Percentiles rank a stretch among this genome's conserved stretches.
phyloP scores from a whole-genome alignment of 2,797 vertebrate genomes.

The Periophthalmus magnuspinnatus region DNA sequence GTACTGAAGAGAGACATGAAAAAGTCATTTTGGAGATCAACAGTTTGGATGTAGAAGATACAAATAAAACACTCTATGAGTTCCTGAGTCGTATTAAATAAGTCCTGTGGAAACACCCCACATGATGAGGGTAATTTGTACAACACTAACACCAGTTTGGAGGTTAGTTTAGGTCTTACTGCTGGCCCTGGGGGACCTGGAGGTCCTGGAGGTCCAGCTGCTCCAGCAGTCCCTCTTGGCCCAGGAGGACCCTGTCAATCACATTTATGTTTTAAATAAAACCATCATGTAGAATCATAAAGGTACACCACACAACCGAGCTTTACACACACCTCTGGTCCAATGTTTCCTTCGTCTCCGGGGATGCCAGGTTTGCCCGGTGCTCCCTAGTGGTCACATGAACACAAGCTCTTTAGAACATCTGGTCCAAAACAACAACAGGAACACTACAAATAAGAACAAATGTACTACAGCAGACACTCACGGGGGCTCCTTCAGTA shows the following conservation, averaged over 20 bases:
- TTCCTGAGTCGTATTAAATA: not conserved
- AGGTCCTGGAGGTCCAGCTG: constrained; percentile 66
- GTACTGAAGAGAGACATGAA: not conserved
- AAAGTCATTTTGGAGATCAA: not conserved
- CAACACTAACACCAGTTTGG: too few relatives aligned
- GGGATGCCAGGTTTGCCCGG: constrained; percentile 78
- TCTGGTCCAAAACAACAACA: not conserved
- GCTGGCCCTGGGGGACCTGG: constrained; percentile 74
- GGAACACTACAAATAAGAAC: not conserved
- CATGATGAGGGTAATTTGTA: not conserved
- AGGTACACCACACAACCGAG: not conserved
- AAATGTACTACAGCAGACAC: constrained; percentile 33
- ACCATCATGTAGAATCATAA: not conserved
- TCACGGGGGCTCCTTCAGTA: constrained; percentile 75
- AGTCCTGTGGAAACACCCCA: not conserved
- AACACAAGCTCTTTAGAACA: constrained; percentile 12
- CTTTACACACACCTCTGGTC: constrained; percentile 75
- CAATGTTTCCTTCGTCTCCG: constrained; percentile 82
- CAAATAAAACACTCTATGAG: not conserved
- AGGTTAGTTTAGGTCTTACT: constrained; percentile 54
- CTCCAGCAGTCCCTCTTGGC: constrained; percentile 65
- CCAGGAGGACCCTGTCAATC: constrained; percentile 72
- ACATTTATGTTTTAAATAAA: not conserved
- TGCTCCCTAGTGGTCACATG: constrained; percentile 62
- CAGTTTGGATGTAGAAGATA: not conserved